Base-by-base conservation (phyloP, 1,140 invertebrate genomes). In the Macrosteles quadrilineatus region DNA sequence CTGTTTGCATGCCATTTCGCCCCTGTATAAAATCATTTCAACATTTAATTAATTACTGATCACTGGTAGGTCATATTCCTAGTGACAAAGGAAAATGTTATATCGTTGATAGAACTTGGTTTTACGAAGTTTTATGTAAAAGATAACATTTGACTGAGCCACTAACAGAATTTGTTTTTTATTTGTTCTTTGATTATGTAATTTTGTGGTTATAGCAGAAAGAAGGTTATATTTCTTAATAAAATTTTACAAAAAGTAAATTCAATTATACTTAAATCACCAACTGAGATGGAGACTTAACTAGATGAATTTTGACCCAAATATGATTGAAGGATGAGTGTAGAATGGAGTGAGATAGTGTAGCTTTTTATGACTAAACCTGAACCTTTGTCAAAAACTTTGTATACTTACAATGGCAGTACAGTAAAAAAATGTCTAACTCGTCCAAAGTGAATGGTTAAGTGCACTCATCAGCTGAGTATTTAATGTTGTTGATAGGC, bases 1-100 rank as follows among this genome's bases (percentile, higher is more conserved):
- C 93, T 79, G 70, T 90, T 80, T 0, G 71, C 76, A 68, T 85
- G 84, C 93, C 93, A 95, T 83, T 90, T 90, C 2, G 78, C 75
- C 23, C 88, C 87, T 83, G 55, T 0, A 55, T 67, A 27, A 59
- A 59, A 25, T 11, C 47, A 53, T 6, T 14, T 19, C 6, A 11
- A 53, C 21, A 17, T 14, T 14, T 6, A 11, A 17, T 17, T 11
- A 11, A 53, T 17, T 53, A 53, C 4, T 11, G 21, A 17, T 9
- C 36, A 11, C 36, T 43, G 9, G 36, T 43, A 43, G n/a, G n/a
- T n/a, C n/a, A 11, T 43, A 43, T 43, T 17, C 36, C 9, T 43
- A 43, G 9, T 43, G 9, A 43, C 9, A 17, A 43, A 43, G 17
- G 9, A 43, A 9, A 11, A 11, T 43, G 9, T 43, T 43, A 43